phyloP scores from a whole-genome alignment of 2,888 invertebrate species.

The Ischnus inquisitorius region DNA sequence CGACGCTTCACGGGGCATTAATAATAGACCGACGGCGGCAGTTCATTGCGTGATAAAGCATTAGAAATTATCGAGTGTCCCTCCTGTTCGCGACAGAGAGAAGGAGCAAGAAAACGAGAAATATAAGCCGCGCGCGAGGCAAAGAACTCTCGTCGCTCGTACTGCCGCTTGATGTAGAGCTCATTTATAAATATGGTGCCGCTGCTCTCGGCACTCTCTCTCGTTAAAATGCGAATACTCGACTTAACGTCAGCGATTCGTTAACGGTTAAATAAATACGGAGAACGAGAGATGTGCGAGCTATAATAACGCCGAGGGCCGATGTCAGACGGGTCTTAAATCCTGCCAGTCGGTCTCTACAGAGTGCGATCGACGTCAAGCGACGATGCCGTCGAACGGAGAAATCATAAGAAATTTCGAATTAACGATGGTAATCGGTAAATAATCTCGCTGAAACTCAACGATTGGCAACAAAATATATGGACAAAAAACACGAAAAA shows the following conservation, averaged over 20 bases:
- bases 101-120: conserved; percentile 68
- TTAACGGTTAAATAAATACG: conserved; percentile 80
- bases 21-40: conserved; percentile 63
- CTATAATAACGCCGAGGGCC: conserved; percentile 46
- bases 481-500: not conserved
- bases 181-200: conserved; percentile 26
- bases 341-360: conserved; percentile 19
- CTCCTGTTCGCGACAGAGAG: conserved; percentile 68
- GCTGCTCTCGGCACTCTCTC: conserved; percentile 61
- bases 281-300: conserved; percentile 33
- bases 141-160: conserved; percentile 43
- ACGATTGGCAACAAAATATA: not conserved
- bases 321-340: conserved; percentile 42
- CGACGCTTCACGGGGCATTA: conserved; percentile 32
- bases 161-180: conserved; percentile 70
- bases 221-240: conserved; percentile 83
- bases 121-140: conserved; percentile 39
- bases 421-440: not conserved
- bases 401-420: not conserved
- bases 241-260: conserved; percentile 80
- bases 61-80: conserved; percentile 74
- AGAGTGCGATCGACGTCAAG: not conserved
- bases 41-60: conserved; percentile 71
- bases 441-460: not conserved
- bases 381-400: conserved; percentile 6